phyloP scores from a whole-genome alignment of 2,888 invertebrate species.

The Leptinotarsa tumamoca region DNA sequence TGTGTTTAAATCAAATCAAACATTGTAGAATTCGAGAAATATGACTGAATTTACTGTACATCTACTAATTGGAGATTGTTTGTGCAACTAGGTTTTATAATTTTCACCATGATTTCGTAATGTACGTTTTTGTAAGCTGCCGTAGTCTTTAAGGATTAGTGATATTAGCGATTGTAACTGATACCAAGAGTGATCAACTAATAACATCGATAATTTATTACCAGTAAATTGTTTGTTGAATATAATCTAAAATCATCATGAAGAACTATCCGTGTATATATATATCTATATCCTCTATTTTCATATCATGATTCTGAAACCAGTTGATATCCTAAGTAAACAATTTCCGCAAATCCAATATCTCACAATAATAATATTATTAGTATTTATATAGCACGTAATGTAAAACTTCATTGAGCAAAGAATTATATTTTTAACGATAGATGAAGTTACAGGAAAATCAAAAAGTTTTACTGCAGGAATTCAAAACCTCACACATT shows the following conservation, averaged over 20 bases:
- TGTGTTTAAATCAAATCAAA: constrained; percentile 10
- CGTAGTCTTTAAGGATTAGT: constrained; percentile 1
- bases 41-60: background rate
- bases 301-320: constrained; percentile 6
- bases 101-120: background rate
- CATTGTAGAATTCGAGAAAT: background rate
- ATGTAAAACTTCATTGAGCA: too few relatives aligned
- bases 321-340: constrained; percentile 11
- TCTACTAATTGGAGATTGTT: background rate
- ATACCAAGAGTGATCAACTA: constrained; percentile 7
- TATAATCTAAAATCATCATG: constrained; percentile 16
- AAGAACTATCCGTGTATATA: background rate
- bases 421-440: too few relatives aligned
- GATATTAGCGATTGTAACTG: constrained; percentile 12
- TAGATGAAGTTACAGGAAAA: too few relatives aligned
- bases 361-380: background rate
- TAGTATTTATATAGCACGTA: background rate
- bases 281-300: constrained; percentile 19
- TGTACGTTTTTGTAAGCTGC: background rate
- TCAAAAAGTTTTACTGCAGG: too few relatives aligned
- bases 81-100: background rate
- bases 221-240: constrained; percentile 10
- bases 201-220: constrained; percentile 7
- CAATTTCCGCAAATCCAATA: constrained; percentile 2
- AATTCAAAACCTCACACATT: too few relatives aligned